These are phyloP conservation scores for Hydrophis major DNA, from an alignment of 2,797 vertebrate species.

Conservation along the genomic window DNA sequence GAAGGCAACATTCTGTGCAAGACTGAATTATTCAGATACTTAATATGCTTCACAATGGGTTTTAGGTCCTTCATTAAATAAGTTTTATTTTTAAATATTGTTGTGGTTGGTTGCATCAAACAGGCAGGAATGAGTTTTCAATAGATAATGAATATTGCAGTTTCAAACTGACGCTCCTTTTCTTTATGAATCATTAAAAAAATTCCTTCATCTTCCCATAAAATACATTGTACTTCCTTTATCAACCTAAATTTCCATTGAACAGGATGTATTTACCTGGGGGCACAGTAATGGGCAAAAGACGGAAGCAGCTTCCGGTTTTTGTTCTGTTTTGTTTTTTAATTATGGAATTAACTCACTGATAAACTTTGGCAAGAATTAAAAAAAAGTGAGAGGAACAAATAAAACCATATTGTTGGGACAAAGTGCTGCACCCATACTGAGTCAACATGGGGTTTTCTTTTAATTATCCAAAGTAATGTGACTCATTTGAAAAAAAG, in stretches of 20 bases:
- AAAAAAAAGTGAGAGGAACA: not conserved
- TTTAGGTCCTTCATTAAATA: not conserved
- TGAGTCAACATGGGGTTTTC: constrained; percentile 9
- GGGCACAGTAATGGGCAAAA: not conserved
- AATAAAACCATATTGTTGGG: not conserved
- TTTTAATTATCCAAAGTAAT: not conserved
- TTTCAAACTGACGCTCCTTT: not conserved
- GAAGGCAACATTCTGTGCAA: not conserved
- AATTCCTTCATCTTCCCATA: not conserved
- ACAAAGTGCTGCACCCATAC: not conserved
- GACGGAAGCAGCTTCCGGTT: not conserved
- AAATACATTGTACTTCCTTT: not conserved
- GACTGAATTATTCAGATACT: not conserved
- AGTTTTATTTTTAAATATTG: not conserved
- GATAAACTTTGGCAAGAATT: not conserved
- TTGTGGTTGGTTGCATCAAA: not conserved
- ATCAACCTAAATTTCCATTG: not conserved
- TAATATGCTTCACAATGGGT: not conserved
- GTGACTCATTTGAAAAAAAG: constrained; percentile 18
- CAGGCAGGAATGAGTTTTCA: not conserved
- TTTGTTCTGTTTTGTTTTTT: not conserved
- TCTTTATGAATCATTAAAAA: not conserved
- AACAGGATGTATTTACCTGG: not conserved
- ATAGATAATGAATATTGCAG: not conserved
- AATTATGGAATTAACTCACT: constrained; percentile 13